Conservation (phyloP, 2,113 vertebrate genomes). For the Bufo gargarizans region DNA sequence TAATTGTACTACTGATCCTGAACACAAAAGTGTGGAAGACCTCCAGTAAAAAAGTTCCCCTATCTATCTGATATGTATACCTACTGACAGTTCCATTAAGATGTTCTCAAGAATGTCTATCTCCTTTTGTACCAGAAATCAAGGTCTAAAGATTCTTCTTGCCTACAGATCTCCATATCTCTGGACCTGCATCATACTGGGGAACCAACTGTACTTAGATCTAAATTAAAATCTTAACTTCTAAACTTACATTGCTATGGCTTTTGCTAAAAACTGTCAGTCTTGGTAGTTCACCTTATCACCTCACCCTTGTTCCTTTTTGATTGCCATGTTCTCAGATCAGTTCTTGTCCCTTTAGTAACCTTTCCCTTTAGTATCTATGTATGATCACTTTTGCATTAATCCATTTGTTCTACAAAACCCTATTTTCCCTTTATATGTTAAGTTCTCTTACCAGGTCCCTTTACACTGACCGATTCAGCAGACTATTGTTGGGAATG, state of each 20-base stretch:
- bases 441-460: no score
- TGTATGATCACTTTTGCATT: background rate
- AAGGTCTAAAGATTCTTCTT: background rate
- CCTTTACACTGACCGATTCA: no score
- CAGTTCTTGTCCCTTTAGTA: background rate
- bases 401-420: background rate
- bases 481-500: no score
- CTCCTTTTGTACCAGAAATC: background rate
- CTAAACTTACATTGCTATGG: background rate
- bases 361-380: background rate
- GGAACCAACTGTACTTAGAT: background rate
- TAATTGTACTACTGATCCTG: background rate
- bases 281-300: background rate
- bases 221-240: conserved; percentile 1
- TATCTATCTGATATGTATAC: background rate
- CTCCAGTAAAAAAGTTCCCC: background rate
- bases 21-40: background rate
- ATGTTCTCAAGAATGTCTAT: background rate
- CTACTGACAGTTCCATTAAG: conserved; percentile 15
- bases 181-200: background rate
- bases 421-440: background rate
- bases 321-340: background rate
- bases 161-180: background rate
- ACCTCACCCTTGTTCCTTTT: background rate
- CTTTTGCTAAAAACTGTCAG: background rate